Conservation (phyloP, 2,797 vertebrate species). For the Synaphobranchus kaupii region DNA sequence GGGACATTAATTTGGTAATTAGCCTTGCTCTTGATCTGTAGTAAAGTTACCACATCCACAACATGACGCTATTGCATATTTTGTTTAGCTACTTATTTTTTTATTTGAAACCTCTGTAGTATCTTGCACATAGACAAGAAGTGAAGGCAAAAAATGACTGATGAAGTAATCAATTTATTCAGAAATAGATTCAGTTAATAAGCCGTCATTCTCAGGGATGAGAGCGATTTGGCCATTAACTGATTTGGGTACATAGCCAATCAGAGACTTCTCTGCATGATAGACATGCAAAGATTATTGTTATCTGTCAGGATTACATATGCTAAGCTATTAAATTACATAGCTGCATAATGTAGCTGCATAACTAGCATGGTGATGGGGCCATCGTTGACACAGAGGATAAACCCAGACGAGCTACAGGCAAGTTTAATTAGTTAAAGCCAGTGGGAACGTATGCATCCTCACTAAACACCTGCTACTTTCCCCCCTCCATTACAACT, state of each 20-base stretch:
- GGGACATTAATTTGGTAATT: too few relatives aligned
- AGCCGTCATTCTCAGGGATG: background rate
- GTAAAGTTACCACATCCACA: too few relatives aligned
- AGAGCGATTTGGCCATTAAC: background rate
- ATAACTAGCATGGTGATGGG: background rate
- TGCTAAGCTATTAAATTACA: background rate
- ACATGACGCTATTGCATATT: too few relatives aligned
- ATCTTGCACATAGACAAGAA: too few relatives aligned
- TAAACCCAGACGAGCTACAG: background rate
- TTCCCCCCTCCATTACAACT: background rate
- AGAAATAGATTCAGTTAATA: background rate
- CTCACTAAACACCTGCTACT: background rate
- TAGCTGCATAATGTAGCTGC: background rate
- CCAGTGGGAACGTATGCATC: background rate
- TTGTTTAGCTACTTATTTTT: too few relatives aligned
- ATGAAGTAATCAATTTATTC: background rate
- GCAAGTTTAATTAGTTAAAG: background rate
- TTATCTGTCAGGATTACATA: background rate
- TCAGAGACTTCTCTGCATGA: background rate
- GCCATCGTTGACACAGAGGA: background rate
- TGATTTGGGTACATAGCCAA: background rate
- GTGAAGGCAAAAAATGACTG: background rate
- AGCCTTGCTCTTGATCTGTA: too few relatives aligned
- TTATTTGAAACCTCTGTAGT: too few relatives aligned
- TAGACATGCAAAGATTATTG: background rate